A percentile compares a stretch with the other conserved stretches of the same genome.
Conservation (phyloP, 2,888 invertebrate genomes). For the Plagodis dolabraria region DNA sequence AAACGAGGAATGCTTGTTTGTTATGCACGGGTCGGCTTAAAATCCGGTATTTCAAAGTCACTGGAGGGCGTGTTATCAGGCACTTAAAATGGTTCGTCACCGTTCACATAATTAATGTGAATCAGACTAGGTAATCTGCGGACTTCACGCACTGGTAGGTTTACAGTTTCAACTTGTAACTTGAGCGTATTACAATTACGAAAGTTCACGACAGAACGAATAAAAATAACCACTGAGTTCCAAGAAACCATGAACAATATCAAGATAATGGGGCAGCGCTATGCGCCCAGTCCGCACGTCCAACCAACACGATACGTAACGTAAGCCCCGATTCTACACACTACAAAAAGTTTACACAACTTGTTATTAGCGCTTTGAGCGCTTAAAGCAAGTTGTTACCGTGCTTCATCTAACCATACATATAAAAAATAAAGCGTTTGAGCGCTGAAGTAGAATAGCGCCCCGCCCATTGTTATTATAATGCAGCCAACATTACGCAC, state of each 20-base stretch:
- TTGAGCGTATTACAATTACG: slow-evolving; percentile 17
- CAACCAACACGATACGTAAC: slow-evolving; percentile 65
- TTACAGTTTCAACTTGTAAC: slow-evolving; percentile 45
- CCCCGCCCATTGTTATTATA: slow-evolving; percentile 81
- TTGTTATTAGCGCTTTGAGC: slow-evolving; percentile 54
- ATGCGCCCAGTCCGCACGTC: slow-evolving; percentile 61
- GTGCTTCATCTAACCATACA: slow-evolving; percentile 11
- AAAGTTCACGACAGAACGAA: slow-evolving; percentile 16
- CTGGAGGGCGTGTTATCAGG: slow-evolving; percentile 73
- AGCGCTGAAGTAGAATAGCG: slow-evolving; percentile 45
- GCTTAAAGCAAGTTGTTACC: slow-evolving; percentile 46
- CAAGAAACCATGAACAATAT: slow-evolving; percentile 48
- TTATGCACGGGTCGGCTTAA: slow-evolving; percentile 41
- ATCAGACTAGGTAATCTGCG: slow-evolving; percentile 65
- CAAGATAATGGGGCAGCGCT: slow-evolving; percentile 54
- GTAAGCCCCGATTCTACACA: slow-evolving; percentile 48
- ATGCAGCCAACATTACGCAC: slow-evolving; percentile 81
- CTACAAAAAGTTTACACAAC: slow-evolving; percentile 76
- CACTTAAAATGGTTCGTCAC: slow-evolving; percentile 78
- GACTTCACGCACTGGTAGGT: slow-evolving; percentile 56
- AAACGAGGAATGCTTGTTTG: slow-evolving; percentile 46
- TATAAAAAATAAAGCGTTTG: slow-evolving; percentile 48
- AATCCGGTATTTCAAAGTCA: slow-evolving; percentile 45
- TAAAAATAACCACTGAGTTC: slow-evolving; percentile 40
- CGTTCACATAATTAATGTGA: slow-evolving; percentile 81